Conservation (phyloP, 2,113 vertebrate species). For the Trichomycterus rosablanca region DNA sequence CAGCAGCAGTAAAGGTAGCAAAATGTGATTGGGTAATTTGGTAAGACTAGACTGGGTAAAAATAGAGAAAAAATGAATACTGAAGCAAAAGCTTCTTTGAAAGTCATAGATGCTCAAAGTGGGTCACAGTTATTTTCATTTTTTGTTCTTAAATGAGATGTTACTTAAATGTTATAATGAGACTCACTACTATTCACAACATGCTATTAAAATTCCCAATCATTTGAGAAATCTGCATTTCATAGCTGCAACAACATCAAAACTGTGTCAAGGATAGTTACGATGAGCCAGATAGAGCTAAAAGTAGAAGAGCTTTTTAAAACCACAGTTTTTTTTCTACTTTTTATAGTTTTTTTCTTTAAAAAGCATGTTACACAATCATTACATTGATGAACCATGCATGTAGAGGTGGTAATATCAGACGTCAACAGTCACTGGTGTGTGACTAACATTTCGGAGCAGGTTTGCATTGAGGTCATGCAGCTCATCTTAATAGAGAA, state of each 20-base stretch:
- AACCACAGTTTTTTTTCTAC: background rate
- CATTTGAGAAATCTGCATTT: constrained; percentile 3
- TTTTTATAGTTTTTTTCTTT: background rate
- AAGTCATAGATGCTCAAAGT: constrained; percentile 16
- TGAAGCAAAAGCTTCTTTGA: constrained; percentile 16
- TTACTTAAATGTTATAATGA: no score
- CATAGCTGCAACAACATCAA: constrained; percentile 5
- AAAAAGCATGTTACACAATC: background rate
- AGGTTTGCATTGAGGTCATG: constrained; percentile 36
- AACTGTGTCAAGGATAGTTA: constrained; percentile 3
- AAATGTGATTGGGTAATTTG: no score
- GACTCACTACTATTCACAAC: no score
- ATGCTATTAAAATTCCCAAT: no score
- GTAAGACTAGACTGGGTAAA: no score
- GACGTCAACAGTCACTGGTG: constrained; percentile 22
- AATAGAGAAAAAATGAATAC: no score
- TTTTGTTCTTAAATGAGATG: background rate
- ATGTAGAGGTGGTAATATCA: constrained; percentile 14
- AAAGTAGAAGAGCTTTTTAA: background rate
- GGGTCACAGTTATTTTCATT: background rate
- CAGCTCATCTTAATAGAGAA: constrained; percentile 20
- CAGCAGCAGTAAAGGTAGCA: no score
- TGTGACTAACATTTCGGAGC: constrained; percentile 29
- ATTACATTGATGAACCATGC: constrained; percentile 12
- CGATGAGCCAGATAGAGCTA: background rate